phyloP scores from a whole-genome alignment of 2,797 vertebrate species.

The Coendou prehensilis region DNA sequence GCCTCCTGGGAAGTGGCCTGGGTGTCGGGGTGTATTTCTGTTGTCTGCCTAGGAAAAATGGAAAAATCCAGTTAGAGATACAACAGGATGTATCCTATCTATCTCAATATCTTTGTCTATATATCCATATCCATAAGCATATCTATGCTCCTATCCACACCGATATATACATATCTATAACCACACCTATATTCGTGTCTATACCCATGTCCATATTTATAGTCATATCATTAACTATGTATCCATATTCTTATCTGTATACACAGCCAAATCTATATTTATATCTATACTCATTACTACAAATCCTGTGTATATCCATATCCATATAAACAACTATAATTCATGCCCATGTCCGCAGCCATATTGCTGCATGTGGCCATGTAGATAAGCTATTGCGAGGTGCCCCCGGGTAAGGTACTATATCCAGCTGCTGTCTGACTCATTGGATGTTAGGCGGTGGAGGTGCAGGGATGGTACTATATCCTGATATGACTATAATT shows the following conservation, averaged over 20 bases:
- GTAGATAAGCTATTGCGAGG: not conserved
- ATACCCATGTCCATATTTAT: not conserved
- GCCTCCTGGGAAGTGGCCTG: not conserved
- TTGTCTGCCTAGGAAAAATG: not conserved
- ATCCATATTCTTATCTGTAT: not conserved
- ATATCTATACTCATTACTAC: not conserved
- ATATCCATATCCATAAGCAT: not conserved
- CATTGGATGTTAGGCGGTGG: not conserved
- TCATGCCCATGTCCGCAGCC: rapidly evolving
- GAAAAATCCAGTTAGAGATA: not conserved
- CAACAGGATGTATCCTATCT: not conserved
- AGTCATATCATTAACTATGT: not conserved
- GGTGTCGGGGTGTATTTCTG: not conserved
- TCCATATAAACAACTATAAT: not conserved
- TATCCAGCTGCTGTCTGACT: not conserved
- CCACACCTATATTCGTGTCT: not conserved
- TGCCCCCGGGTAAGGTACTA: not conserved
- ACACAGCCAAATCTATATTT: not conserved
- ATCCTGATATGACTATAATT: not conserved
- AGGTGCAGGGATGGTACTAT: not conserved
- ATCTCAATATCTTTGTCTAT: not conserved
- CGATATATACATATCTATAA: not conserved
- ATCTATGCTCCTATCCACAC: not conserved
- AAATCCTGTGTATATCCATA: not conserved
- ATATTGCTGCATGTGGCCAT: rapidly evolving